phyloP scores from a whole-genome alignment of 2,113 vertebrate species.

The Tragelaphus scriptus region DNA sequence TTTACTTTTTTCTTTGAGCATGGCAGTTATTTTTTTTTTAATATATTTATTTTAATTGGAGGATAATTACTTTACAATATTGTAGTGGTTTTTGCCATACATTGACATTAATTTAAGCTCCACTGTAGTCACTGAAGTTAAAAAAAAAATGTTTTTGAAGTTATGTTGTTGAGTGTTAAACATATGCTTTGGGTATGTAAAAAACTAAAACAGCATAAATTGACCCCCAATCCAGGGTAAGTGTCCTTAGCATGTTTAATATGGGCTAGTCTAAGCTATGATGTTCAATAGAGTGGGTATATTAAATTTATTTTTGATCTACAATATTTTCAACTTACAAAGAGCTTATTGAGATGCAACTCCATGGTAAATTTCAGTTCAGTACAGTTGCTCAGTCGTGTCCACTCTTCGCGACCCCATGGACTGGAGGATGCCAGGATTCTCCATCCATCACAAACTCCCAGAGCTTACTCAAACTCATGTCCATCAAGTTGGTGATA shows the following conservation, averaged over 20 bases:
- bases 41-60: neutral
- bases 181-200: neutral
- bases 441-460: rapidly evolving
- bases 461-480: neutral
- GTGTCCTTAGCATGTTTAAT: neutral
- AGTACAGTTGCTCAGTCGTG: neutral
- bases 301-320: neutral
- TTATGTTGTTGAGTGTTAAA: neutral
- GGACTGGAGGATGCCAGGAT: neutral
- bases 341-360: neutral
- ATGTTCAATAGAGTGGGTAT: neutral
- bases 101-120: neutral
- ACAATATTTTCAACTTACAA: neutral
- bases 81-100: too few species aligned
- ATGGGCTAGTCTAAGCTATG: neutral
- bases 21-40: too few species aligned
- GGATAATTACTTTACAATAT: too few species aligned
- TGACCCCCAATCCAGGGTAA: neutral
- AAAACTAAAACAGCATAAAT: neutral
- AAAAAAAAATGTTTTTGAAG: neutral
- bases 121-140: neutral
- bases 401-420: neutral
- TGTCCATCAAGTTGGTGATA: neutral
- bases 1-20: neutral
- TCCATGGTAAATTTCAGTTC: neutral